Percentiles rank a stretch among this genome's conserved stretches.
These are phyloP conservation scores for Hippoglossus stenolepis DNA, from an alignment of 2,113 vertebrate species.

Conservation along the genomic window DNA sequence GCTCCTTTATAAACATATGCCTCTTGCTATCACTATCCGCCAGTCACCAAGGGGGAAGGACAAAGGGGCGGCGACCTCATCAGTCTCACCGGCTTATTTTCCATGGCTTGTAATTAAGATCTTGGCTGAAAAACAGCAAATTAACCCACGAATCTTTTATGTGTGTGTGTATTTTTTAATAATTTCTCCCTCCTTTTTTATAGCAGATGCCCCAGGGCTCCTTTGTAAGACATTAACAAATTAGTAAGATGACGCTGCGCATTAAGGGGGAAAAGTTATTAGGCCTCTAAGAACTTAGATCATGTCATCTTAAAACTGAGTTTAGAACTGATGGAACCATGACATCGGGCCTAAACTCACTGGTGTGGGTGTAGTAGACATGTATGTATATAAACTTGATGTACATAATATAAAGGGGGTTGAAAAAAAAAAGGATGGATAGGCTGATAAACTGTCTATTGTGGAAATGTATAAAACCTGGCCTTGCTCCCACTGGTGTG, in stretches of 20 bases:
- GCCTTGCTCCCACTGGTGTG: too few relatives aligned
- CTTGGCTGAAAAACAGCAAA: constrained; percentile 63
- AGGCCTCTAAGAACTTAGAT: background rate
- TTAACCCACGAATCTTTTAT: constrained; percentile 55
- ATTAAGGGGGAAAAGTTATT: constrained; percentile 61
- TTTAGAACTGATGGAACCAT: background rate
- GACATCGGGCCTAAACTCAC: too few relatives aligned
- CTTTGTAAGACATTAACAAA: constrained; percentile 68
- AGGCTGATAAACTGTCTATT: too few relatives aligned
- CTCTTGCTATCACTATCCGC: constrained; percentile 59
- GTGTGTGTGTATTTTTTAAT: constrained; percentile 17
- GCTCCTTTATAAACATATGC: constrained; percentile 63
- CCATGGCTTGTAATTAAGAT: constrained; percentile 71
- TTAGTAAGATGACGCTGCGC: constrained; percentile 58
- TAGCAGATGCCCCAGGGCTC: constrained; percentile 47
- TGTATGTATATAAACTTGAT: background rate
- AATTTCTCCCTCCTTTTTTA: constrained; percentile 55
- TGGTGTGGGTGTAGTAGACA: too few relatives aligned
- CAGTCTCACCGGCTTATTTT: constrained; percentile 59
- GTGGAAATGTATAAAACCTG: too few relatives aligned
- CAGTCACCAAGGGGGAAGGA: constrained; percentile 62
- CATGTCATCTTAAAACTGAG: too few relatives aligned
- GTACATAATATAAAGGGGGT: background rate
- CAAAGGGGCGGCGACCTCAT: constrained; percentile 60
- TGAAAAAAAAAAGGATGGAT: too few relatives aligned